These are phyloP conservation scores for Brachionus sp. DNA, from an alignment of 1,140 invertebrate species.

Conservation along the genomic window DNA sequence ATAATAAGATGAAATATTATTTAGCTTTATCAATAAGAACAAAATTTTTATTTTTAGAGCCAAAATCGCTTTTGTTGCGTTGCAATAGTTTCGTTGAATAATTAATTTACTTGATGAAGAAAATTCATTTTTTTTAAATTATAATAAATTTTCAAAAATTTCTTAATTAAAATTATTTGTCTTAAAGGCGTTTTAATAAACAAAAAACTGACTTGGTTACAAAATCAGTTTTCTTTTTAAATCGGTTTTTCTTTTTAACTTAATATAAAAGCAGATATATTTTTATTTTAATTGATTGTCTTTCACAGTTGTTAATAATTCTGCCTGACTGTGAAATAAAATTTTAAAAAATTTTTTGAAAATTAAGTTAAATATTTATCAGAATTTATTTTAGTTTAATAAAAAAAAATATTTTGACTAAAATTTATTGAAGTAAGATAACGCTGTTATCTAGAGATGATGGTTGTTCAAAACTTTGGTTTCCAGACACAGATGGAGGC, in stretches of 20 bases:
- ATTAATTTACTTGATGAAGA: neutral
- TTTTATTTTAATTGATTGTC: too few species aligned
- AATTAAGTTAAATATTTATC: neutral
- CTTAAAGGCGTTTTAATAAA: too few species aligned
- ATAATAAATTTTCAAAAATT: neutral
- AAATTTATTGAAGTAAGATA: conserved; percentile 24
- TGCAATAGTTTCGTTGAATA: neutral
- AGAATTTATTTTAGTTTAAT: neutral
- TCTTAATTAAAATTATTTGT: too few species aligned
- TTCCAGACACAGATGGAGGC: conserved; percentile 13
- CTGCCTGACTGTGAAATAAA: neutral
- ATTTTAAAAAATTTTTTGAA: neutral
- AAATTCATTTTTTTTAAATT: neutral
- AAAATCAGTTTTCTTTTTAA: too few species aligned
- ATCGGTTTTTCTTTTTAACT: too few species aligned
- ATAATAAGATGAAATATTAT: neutral
- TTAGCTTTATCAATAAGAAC: conserved; percentile 8
- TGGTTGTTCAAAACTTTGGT: conserved; percentile 23
- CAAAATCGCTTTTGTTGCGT: neutral
- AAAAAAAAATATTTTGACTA: neutral
- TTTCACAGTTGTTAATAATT: too few species aligned
- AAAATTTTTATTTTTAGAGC: neutral
- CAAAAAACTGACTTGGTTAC: too few species aligned
- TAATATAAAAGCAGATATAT: too few species aligned
- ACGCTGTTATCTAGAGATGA: conserved; percentile 29